Evolutionary conservation across 2,797 vertebrate species (phyloP), one percentile per base, ranked within the genome.

Genomic region (Ambastaia sidthimunki): DNA sequence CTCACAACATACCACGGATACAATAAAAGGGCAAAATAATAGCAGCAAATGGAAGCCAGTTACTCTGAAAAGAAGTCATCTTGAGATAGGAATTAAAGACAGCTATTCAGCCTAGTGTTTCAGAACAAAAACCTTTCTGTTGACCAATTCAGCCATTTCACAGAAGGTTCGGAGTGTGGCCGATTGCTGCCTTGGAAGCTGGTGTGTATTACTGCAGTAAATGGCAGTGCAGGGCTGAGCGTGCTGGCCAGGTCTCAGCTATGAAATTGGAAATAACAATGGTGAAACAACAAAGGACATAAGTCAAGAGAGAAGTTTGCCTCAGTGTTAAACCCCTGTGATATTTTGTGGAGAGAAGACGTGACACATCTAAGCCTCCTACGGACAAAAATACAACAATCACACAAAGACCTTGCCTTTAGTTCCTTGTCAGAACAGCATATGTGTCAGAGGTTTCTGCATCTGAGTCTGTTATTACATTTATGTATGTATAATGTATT

Each of bases 91-190:
- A 86, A 86, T 86, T 78, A 84, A 86, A 83, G 85, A 80, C 81
- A 83, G 87, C 82, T 86, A 87, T 25, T 85, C 87, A 66, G 83
- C 65, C 78, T 88, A 90, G 90, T 76, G 87, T 80, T 37, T 89
- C 89, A 86, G 63, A 84, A 90, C 88, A 81, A 91, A 91, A 93
- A 92, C 89, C 91, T 88, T 90, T 89, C 89, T 91, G 92, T 92
- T 92, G 91, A 90, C 91, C 89, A 91, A 91, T 90, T 88, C 91
- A 86, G 91, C 91, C 90, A 89, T 93, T 92, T 92, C 89, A 90
- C 89, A 84, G 79, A 86, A 83, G 93, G 89, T 83, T 90, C 86
- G 88, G 88, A 91, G 89, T 89, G 86, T 47, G 86, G 89, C 87
- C 81, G 82, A 88, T 91, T 81, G 86, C 86, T 88, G 88, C 87